Evolutionary conservation across 1,140 invertebrate species (phyloP), one percentile per base, ranked within the genome.

Genomic region (Bombus polaris): DNA sequence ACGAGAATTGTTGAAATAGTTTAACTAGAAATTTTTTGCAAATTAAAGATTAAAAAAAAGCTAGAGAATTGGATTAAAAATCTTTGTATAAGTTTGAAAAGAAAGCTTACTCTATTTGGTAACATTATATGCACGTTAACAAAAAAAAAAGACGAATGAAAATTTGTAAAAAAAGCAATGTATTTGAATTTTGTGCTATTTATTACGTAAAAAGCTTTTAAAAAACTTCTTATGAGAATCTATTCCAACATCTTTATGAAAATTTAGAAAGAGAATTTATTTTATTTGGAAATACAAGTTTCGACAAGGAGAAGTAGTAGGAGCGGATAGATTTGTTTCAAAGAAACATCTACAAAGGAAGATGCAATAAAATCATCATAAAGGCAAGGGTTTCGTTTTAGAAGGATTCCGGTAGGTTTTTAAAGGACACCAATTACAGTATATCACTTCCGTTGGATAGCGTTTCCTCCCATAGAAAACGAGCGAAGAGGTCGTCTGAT

Each of bases 381-480:
- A 83, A 83, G 28, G 18, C 15, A 83, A 83, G 62, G 35, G 35
- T 42, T 18, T 12, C 44, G 18, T 66, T 32, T 5, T 18, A 35
- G 18, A 22, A 78, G 42, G n/a, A 70, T 42, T 35, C 44, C 66
- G n/a, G 42, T 18, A 18, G 32, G 28, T 68, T 84, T 90, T 85
- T 81, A 85, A 83, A 79, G 73, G 77, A 62, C 82, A 71, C 37
- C 65, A 65, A 70, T 76, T 80, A 83, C 83, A 85, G 68, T 78
- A 78, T 78, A 84, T 79, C 53, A 35, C 65, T 70, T 87, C 59
- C 81, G 72, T 44, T 44, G 47, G 44, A 59, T 32, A 71, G 44
- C 82, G 75, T 84, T 84, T 78, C 82, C 82, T 59, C 32, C 82
- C 82, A 79, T 84, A 78, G 75, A 78, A 78, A 84, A 59, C 25